A percentile compares a stretch with the other conserved stretches of the same genome.
These are phyloP conservation scores for Otis tarda DNA, from an alignment of 2,113 vertebrate species.

Conservation along the genomic window DNA sequence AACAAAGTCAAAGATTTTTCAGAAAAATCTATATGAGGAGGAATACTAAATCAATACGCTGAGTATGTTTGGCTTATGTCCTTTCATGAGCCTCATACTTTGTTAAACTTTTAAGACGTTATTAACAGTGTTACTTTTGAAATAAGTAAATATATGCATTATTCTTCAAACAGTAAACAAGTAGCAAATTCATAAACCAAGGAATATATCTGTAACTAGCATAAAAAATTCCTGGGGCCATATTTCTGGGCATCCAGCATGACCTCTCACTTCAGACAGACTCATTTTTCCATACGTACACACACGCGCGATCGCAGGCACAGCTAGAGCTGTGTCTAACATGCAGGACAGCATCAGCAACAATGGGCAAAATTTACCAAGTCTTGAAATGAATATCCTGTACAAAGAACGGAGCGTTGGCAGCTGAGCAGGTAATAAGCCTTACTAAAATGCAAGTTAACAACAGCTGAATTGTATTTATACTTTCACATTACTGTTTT, in stretches of 20 bases:
- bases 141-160: background rate
- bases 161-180: background rate
- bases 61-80: background rate
- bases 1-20: background rate
- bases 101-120: background rate
- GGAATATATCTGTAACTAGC: background rate
- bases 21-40: background rate
- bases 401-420: background rate
- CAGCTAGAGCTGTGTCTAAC: background rate
- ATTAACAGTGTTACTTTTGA: background rate
- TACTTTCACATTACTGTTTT: background rate
- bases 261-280: background rate
- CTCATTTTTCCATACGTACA: background rate
- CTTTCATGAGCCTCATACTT: background rate
- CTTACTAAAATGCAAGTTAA: background rate
- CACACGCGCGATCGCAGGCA: accelerated
- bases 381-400: background rate
- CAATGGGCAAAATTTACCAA: background rate
- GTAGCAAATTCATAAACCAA: background rate
- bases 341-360: background rate
- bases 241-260: background rate
- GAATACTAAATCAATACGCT: background rate
- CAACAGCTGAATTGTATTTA: background rate
- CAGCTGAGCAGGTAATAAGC: background rate
- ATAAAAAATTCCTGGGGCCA: background rate